Conservation (phyloP, 2,888 invertebrate genomes). For the Phyllotreta striolata region DNA sequence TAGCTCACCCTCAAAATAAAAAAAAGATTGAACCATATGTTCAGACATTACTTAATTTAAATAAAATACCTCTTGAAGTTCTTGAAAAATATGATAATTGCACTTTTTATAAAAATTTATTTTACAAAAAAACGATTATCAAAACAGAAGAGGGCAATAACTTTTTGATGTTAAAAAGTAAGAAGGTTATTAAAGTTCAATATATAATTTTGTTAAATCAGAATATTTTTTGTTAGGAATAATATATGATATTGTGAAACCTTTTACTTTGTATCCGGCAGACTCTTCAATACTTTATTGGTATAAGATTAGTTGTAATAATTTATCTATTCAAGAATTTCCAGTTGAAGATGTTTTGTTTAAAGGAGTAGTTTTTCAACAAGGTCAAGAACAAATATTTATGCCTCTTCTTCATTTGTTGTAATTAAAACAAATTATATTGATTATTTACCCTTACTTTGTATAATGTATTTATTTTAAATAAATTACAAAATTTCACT, state of each 20-base stretch:
- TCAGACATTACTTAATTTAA: no score
- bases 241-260: not conserved
- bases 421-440: not conserved
- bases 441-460: not conserved
- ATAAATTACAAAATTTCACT: no score
- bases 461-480: no score
- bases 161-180: not conserved
- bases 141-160: not conserved
- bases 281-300: conserved; percentile 9
- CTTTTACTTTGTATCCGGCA: conserved; percentile 4
- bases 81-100: not conserved
- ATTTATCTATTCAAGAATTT: not conserved
- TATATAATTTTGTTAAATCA: no score
- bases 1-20: not conserved
- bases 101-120: not conserved
- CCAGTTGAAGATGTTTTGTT: conserved; percentile 4
- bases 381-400: not conserved
- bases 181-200: not conserved
- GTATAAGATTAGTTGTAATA: not conserved
- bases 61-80: no score
- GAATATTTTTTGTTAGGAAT: not conserved
- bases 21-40: no score
- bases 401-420: conserved; percentile 1
- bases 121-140: not conserved
- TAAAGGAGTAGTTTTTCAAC: conserved; percentile 16